Evolutionary conservation across 2,113 vertebrate genomes (phyloP), one percentile per base, ranked within the genome.

Genomic region (Xiphophorus hellerii): DNA sequence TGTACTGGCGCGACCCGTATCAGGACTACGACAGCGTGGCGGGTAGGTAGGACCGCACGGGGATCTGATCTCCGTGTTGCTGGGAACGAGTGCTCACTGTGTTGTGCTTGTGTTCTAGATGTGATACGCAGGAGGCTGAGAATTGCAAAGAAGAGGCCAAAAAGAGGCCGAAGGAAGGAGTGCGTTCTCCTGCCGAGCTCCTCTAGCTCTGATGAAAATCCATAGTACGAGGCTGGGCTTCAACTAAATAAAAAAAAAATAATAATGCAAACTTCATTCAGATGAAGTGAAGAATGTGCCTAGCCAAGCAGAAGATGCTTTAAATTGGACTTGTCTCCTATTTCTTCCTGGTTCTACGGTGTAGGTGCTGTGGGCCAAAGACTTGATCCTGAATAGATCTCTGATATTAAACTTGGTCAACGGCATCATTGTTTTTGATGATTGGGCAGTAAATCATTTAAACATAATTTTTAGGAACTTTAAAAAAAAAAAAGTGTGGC

Each of bases 1-100:
- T 97, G 20, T 97, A 97, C 90, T 98, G 97, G 96, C 89, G 79
- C 64, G 71, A 95, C 89, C 70, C 86, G 5, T 89, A 66, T 84
- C 68, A 87, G 82, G 93, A 94, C 83, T 94, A 94, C 0, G 94
- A 95, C 84, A 94, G 86, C 0, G 94, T 95, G 60, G 92, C 92
- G 84, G 94, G 94, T 95, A 66, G 67, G 80, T 10, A 48, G 3
- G 15, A 17, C 3, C 20, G 5, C 28, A 22, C 1, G 1, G 9
- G 13, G 30, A 42, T 25, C 9, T 30, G 22, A 62, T 62, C 10
- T 7, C 20, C 22, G 22, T 35, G 6, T 25, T 65, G 62, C 51
- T 58, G 17, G 17, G 44, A 48, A 48, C 17, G 44, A 20, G 44
- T 48, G 44, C 44, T 58, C 9, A 58, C 51, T 25, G 25, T 58